Base-by-base conservation (phyloP, 2,113 vertebrate species). In the Dicrurus megarhynchus region DNA sequence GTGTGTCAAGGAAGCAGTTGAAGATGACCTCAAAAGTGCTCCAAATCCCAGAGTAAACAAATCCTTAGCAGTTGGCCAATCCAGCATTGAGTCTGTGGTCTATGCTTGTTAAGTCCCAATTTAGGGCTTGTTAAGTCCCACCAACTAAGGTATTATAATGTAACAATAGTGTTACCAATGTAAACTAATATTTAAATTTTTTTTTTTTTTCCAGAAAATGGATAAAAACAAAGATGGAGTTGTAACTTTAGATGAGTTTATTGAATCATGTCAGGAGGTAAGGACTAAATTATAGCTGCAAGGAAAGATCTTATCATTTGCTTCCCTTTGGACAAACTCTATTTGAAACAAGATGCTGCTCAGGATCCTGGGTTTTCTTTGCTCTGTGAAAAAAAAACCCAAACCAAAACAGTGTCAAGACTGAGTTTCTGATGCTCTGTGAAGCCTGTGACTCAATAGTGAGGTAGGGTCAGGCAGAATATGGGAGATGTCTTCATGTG, bases 181-280 rank as follows among this genome's bases (percentile, higher is more conserved):
- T 50, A 77, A 90, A 84, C 42, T 60, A 44, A 61, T 41, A 67
- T 39, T 89, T 65, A 61, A 37, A 67, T 39, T 89, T 65, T 9
- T 90, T 86, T 79, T 94, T 57, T 49, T 95, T 97, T 95, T 95
- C 37, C 98, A 99, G 99, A 99, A 99, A 99, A 99, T 99, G 99
- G 99, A 99, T 97, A 99, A 99, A 98, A 99, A 99, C 97, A 98
- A 99, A 98, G 99, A 99, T 37, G 99, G 99, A 32, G 98, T 99
- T 33, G 99, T 99, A 96, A 99, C 99, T 80, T 98, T 99, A 84
- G 99, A 99, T 94, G 99, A 99, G 96, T 99, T 99, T 96, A 99
- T 99, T 96, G 96, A 99, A 83, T 99, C 99, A 2, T 99, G 99
- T 98, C 99, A 99, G 97, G 99, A 99, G 98, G 99, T 99, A 98